phyloP scores from a whole-genome alignment of 1,140 invertebrate species.

The Myzus persicae region DNA sequence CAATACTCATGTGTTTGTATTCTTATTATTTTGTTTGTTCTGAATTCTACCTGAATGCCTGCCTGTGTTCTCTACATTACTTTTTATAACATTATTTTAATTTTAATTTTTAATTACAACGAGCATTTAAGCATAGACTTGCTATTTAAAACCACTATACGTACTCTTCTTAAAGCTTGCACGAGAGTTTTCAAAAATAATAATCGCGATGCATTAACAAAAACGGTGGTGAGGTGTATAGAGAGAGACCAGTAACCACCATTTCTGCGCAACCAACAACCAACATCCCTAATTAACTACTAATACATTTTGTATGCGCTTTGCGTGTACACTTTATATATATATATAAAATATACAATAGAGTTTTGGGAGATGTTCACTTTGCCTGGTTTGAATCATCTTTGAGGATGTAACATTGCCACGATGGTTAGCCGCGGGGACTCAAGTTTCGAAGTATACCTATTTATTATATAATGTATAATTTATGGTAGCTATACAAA shows the following conservation, averaged over 20 bases:
- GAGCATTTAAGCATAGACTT: slow-evolving; percentile 28
- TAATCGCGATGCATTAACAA: slow-evolving; percentile 32
- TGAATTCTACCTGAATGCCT: slow-evolving; percentile 58
- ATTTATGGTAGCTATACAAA: background rate
- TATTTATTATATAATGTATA: background rate
- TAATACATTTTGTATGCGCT: slow-evolving; percentile 31
- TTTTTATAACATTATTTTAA: slow-evolving; percentile 43
- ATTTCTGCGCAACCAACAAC: slow-evolving; percentile 5
- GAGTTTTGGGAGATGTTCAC: background rate
- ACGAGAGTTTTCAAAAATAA: slow-evolving; percentile 46
- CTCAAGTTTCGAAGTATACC: background rate
- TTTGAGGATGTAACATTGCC: background rate
- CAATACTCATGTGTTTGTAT: slow-evolving; percentile 55
- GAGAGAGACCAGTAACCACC: background rate
- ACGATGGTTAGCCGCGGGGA: background rate
- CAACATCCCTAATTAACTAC: slow-evolving; percentile 38
- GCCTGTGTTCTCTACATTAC: slow-evolving; percentile 55
- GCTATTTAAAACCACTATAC: slow-evolving; percentile 28
- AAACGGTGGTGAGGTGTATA: background rate
- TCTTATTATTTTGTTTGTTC: slow-evolving; percentile 56
- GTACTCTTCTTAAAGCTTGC: slow-evolving; percentile 44
- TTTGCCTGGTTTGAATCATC: background rate
- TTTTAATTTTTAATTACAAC: slow-evolving; percentile 24
- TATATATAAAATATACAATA: background rate
- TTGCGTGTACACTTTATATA: background rate